A percentile compares a stretch with the other conserved stretches of the same genome.
These are phyloP conservation scores for Pocillopora verrucosa DNA, from an alignment of 64 coral and sea anemone genomes.

Conservation along the genomic window DNA sequence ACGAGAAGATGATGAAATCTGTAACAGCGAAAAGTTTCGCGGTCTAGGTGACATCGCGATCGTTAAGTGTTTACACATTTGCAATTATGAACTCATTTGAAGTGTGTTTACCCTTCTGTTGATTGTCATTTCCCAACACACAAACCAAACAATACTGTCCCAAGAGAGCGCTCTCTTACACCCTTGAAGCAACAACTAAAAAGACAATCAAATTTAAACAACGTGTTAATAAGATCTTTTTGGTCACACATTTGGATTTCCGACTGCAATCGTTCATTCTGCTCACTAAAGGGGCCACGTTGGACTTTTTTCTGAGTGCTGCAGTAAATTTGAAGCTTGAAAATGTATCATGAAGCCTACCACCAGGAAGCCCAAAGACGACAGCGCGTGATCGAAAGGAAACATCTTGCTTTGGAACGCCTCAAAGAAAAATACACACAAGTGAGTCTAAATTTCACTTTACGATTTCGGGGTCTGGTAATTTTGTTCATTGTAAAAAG, in stretches of 20 bases:
- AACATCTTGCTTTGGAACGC: slow-evolving; percentile 26
- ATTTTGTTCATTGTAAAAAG: neutral
- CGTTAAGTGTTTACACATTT: neutral
- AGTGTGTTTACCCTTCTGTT: neutral
- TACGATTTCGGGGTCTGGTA: neutral
- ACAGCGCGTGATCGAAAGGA: slow-evolving; percentile 45
- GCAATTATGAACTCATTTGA: neutral
- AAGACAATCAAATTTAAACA: slow-evolving; percentile 1
- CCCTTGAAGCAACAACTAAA: neutral
- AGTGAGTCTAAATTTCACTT: neutral
- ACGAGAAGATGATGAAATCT: neutral
- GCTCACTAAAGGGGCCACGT: neutral
- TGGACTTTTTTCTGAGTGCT: neutral
- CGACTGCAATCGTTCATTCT: neutral
- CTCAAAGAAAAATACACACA: neutral
- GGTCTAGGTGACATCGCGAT: neutral
- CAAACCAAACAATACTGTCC: slow-evolving; percentile 1
- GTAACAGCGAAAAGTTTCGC: neutral
- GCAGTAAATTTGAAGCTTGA: neutral
- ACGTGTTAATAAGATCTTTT: slow-evolving; percentile 11
- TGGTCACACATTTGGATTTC: neutral
- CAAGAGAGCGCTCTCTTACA: neutral
- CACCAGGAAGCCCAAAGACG: slow-evolving; percentile 53
- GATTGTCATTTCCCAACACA: neutral
- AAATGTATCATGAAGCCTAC: slow-evolving; percentile 48